Evolutionary conservation across 2,888 invertebrate genomes (phyloP).

Genomic region (Drosophila demipolita): DNA sequence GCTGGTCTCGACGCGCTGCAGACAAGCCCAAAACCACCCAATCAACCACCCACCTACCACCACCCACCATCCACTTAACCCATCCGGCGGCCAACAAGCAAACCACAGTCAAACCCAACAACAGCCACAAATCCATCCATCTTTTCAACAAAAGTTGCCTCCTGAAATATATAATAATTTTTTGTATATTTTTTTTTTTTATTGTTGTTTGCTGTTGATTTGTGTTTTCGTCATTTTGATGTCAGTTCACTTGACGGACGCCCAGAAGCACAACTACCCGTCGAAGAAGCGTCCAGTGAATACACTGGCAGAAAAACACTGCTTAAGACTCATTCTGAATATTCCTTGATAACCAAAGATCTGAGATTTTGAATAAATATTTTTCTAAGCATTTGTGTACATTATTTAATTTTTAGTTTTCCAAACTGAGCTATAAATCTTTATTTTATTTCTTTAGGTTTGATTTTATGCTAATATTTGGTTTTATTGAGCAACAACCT

Average conservation of each 20-base stretch:
- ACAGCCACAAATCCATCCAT: conserved; percentile 73
- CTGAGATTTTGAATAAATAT: neutral
- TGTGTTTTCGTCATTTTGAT: conserved; percentile 80
- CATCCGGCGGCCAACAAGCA: conserved; percentile 20
- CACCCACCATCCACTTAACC: conserved; percentile 3
- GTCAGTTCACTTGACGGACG: conserved; percentile 74
- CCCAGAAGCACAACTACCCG: conserved; percentile 24
- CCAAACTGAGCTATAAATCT: neutral
- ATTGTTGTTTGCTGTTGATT: conserved; percentile 76
- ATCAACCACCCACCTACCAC: neutral
- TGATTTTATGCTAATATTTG: neutral
- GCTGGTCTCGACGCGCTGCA: conserved; percentile 51
- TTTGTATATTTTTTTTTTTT: neutral
- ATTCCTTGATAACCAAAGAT: neutral
- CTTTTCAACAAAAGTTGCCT: conserved; percentile 68
- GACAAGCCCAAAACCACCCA: conserved; percentile 34
- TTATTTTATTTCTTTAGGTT: neutral
- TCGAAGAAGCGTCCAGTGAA: conserved; percentile 9
- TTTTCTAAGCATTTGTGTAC: neutral
- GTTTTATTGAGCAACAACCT: neutral
- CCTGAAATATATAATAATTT: neutral
- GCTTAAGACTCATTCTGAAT: neutral
- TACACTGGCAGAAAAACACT: conserved; percentile 7
- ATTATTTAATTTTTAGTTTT: neutral
- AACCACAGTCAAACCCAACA: neutral